A percentile compares a stretch with the other conserved stretches of the same genome.
phyloP scores from a whole-genome alignment of 2,888 invertebrate genomes.

The Athrips mouffetella region DNA sequence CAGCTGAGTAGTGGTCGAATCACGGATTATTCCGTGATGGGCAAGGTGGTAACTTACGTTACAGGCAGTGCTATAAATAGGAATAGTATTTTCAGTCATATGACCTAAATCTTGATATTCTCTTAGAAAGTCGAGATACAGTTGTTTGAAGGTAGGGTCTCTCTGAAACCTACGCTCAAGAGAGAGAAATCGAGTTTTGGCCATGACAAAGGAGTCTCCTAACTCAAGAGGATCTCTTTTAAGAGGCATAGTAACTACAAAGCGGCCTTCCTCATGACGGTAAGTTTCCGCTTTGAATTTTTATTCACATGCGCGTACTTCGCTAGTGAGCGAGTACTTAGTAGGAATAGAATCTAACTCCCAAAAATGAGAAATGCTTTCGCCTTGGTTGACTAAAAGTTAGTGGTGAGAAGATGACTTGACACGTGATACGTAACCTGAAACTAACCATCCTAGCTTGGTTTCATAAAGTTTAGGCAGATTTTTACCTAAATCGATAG shows the following conservation, averaged over 20 bases:
- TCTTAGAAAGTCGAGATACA: constrained; percentile 19
- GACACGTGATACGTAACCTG: too few relatives aligned
- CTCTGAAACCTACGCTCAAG: constrained; percentile 19
- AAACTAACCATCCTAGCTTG: too few relatives aligned
- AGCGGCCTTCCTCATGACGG: too few relatives aligned
- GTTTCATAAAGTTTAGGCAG: background rate
- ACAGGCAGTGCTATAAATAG: too few relatives aligned
- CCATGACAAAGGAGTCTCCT: constrained; percentile 27
- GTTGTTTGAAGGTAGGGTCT: constrained; percentile 15
- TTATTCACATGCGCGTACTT: constrained; percentile 25
- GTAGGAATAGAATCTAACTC: constrained; percentile 24
- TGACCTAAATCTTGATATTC: constrained; percentile 23
- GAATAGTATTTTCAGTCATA: constrained; percentile 16
- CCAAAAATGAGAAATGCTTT: constrained; percentile 24
- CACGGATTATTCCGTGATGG: constrained; percentile 17
- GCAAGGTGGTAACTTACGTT: constrained; percentile 3
- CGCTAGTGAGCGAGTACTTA: constrained; percentile 13
- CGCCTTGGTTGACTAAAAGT: constrained; percentile 13
- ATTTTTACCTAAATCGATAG: constrained; percentile 4
- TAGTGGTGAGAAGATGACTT: too few relatives aligned
- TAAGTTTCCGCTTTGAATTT: constrained; percentile 19
- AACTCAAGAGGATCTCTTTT: constrained; percentile 18
- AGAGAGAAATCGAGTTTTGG: constrained; percentile 23
- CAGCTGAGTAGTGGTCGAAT: constrained; percentile 10
- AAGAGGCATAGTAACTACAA: constrained; percentile 27